phyloP scores from a whole-genome alignment of 2,113 vertebrate species.

The Gavia stellata region DNA sequence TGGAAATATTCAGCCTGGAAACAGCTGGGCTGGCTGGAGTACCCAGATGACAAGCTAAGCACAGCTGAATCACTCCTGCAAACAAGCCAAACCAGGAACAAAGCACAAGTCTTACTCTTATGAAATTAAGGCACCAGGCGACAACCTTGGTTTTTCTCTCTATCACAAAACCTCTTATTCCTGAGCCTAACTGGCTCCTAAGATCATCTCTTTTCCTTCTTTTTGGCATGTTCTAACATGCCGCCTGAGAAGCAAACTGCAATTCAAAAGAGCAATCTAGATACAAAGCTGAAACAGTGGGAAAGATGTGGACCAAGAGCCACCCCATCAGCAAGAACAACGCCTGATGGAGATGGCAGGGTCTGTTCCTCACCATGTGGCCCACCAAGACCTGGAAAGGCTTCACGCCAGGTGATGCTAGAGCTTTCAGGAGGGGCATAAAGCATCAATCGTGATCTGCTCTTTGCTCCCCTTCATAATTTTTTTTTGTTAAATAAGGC shows the following conservation, averaged over 20 bases:
- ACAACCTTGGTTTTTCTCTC: not conserved
- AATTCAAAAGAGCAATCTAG: not conserved
- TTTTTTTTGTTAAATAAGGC: not conserved
- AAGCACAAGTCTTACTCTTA: not conserved
- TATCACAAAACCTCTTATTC: not conserved
- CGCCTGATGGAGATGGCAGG: accelerated
- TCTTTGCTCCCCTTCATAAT: not conserved
- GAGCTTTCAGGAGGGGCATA: not conserved
- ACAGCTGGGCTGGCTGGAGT: not conserved
- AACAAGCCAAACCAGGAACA: not conserved
- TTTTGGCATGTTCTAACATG: not conserved
- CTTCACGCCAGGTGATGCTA: not conserved
- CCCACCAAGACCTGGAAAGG: not conserved
- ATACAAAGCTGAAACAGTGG: not conserved
- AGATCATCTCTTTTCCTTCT: not conserved
- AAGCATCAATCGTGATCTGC: not conserved
- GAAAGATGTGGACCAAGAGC: not conserved
- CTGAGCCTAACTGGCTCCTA: not conserved
- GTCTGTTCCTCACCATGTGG: not conserved
- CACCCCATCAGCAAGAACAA: not conserved
- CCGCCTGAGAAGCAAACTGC: not conserved
- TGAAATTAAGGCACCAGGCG: not conserved
- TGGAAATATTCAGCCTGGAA: not conserved
- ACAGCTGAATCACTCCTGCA: not conserved
- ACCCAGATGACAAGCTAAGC: not conserved